Evolutionary conservation across 1,140 invertebrate genomes (phyloP).

Genomic region (Drosophila busckii): DNA sequence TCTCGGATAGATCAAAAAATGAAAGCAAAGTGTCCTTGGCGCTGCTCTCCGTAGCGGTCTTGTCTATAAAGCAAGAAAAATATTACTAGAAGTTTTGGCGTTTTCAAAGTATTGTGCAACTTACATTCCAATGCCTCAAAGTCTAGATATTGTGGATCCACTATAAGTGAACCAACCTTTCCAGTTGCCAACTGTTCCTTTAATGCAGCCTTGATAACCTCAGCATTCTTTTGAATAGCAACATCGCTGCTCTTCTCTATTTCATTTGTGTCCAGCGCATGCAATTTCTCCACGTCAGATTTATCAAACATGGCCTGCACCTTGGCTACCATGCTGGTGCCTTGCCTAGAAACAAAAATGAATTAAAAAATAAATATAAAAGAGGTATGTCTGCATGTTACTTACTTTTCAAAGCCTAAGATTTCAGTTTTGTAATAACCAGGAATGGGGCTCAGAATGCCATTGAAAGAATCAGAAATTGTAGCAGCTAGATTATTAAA

Average conservation of each 20-base stretch:
- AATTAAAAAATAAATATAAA: not conserved
- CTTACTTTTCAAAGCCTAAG: slow-evolving; percentile 86
- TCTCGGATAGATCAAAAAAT: slow-evolving; percentile 83
- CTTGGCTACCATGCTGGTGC: slow-evolving; percentile 82
- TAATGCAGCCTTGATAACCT: slow-evolving; percentile 82
- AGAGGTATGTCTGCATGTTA: slow-evolving; percentile 28
- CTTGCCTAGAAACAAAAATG: slow-evolving; percentile 78
- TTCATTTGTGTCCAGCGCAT: slow-evolving; percentile 78
- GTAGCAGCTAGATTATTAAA: slow-evolving; percentile 86
- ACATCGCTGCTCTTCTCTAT: slow-evolving; percentile 64
- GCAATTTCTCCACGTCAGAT: slow-evolving; percentile 81
- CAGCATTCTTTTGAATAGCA: slow-evolving; percentile 76
- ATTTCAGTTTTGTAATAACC: slow-evolving; percentile 86
- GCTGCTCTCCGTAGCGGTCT: slow-evolving; percentile 42
- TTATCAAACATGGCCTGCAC: slow-evolving; percentile 85
- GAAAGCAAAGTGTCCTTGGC: slow-evolving; percentile 72
- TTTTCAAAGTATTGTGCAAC: not conserved
- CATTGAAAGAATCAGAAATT: slow-evolving; percentile 83
- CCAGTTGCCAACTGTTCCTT: slow-evolving; percentile 85
- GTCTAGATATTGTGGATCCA: slow-evolving; percentile 88
- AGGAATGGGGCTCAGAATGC: slow-evolving; percentile 83
- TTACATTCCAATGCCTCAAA: slow-evolving; percentile 84
- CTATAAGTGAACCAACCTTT: slow-evolving; percentile 86
- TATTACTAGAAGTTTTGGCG: not conserved
- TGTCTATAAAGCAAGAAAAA: slow-evolving; percentile 31